Conservation (phyloP, 1,140 invertebrate species). For the Caenorhabditis briggsae region DNA sequence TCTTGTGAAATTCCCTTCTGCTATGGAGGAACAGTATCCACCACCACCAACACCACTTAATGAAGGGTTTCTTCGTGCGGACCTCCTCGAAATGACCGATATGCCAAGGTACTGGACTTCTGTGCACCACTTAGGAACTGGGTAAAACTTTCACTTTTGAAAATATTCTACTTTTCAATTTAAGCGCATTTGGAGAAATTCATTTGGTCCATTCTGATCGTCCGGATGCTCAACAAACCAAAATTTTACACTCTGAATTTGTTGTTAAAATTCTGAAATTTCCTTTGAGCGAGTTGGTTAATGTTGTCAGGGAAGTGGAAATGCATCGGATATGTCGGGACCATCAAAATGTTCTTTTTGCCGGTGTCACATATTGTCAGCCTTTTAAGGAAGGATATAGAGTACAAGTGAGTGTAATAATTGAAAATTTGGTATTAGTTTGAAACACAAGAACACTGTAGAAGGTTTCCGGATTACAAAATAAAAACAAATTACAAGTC, state of each 20-base stretch:
- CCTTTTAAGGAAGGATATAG: not conserved
- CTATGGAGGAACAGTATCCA: too few species aligned
- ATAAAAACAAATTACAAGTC: too few species aligned
- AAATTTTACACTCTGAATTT: not conserved
- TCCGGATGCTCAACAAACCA: not conserved
- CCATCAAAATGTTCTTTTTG: not conserved
- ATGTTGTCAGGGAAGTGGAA: not conserved
- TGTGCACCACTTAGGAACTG: too few species aligned
- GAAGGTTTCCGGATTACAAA: too few species aligned
- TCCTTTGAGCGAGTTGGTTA: not conserved
- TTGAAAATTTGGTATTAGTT: too few species aligned
- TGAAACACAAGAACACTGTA: too few species aligned
- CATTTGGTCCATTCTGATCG: not conserved
- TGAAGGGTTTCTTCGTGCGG: too few species aligned
- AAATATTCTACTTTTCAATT: not conserved
- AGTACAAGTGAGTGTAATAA: constrained; percentile 13
- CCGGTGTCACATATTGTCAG: not conserved
- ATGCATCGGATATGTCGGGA: not conserved
- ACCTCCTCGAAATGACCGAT: too few species aligned
- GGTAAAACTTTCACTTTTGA: not conserved
- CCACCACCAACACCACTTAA: too few species aligned
- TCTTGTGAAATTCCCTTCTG: too few species aligned
- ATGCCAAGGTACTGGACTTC: too few species aligned
- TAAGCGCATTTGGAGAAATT: not conserved
- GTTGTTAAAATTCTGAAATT: not conserved